Conservation (phyloP, 2,113 vertebrate species). For the Athene noctua region DNA sequence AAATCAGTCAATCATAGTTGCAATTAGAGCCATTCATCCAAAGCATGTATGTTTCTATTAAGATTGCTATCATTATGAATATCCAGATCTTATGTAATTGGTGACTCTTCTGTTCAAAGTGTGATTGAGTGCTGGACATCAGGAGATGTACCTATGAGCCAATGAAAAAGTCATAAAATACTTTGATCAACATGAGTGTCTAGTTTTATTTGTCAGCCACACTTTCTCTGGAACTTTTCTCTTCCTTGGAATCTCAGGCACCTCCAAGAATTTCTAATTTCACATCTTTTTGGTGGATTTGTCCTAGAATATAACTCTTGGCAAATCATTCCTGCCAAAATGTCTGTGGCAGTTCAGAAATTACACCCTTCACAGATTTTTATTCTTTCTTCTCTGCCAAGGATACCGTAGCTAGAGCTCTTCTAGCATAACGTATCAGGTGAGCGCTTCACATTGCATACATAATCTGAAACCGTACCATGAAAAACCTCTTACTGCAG, state of each 20-base stretch:
- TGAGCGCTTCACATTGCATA: not conserved
- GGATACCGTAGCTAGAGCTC: not conserved
- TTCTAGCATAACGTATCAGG: not conserved
- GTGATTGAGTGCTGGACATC: not conserved
- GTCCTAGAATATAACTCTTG: not conserved
- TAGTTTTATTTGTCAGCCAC: not conserved
- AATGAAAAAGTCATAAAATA: not conserved
- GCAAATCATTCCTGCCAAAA: slow-evolving; percentile 25
- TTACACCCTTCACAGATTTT: slow-evolving; percentile 14
- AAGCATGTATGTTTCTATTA: not conserved
- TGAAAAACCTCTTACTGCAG: not conserved
- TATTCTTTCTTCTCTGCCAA: not conserved
- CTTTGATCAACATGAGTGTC: not conserved
- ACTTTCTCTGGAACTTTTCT: not conserved
- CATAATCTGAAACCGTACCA: not conserved
- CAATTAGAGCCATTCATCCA: not conserved
- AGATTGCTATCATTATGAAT: not conserved
- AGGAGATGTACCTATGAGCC: not conserved
- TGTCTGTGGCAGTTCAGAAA: slow-evolving; percentile 22
- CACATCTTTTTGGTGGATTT: not conserved
- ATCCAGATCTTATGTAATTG: not conserved
- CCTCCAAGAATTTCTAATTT: slow-evolving; percentile 10
- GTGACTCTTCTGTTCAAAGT: not conserved
- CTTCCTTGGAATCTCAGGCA: slow-evolving; percentile 3
- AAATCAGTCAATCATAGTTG: not conserved